Conservation (phyloP, 2,113 vertebrate genomes). For the Leucoraja erinaceus region DNA sequence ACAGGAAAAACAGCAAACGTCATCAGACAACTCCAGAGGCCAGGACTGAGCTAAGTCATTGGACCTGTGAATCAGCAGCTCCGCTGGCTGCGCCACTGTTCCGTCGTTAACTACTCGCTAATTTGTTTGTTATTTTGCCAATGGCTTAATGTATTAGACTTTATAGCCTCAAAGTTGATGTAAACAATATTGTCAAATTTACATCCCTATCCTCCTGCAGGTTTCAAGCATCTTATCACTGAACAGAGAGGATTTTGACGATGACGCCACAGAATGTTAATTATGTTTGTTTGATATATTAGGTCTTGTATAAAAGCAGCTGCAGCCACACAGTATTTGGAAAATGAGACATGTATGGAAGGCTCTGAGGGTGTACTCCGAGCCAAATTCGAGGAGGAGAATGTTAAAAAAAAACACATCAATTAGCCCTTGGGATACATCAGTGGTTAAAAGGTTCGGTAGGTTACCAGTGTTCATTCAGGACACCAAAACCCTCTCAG, state of each 20-base stretch:
- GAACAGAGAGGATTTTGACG: not conserved
- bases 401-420: conserved; percentile 12
- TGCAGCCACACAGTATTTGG: not conserved
- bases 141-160: not conserved
- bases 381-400: not conserved
- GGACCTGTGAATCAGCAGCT: too few relatives aligned
- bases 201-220: not conserved
- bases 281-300: not conserved
- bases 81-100: too few relatives aligned
- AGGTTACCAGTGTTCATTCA: not conserved
- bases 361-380: not conserved
- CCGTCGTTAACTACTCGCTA: too few relatives aligned
- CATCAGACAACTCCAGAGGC: too few relatives aligned
- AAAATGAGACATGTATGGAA: not conserved
- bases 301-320: not conserved
- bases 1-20: too few relatives aligned
- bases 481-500: not conserved
- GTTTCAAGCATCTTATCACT: not conserved
- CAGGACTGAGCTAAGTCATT: too few relatives aligned
- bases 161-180: not conserved
- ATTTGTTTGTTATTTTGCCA: not conserved
- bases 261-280: not conserved
- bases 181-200: not conserved
- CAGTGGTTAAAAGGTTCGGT: not conserved
- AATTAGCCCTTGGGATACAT: not conserved